phyloP scores from a whole-genome alignment of 2,888 invertebrate genomes.

The Idaea biselata region DNA sequence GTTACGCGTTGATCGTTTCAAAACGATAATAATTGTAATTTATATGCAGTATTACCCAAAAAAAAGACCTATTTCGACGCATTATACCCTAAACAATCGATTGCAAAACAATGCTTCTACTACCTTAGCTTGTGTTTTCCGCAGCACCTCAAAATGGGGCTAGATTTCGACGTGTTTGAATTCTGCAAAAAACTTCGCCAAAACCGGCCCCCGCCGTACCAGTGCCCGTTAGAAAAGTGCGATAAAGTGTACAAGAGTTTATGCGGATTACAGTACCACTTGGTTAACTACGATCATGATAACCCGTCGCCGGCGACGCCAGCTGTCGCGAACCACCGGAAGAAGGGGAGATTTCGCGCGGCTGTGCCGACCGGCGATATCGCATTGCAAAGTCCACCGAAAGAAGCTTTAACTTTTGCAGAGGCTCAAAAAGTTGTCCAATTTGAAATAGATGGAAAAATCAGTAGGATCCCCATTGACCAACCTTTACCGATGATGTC shows the following conservation, averaged over 20 bases:
- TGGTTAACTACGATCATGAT: constrained; percentile 92
- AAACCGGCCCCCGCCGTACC: constrained; percentile 91
- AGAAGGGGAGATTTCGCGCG: constrained; percentile 81
- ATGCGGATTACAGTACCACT: constrained; percentile 91
- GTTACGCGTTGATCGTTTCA: neutral
- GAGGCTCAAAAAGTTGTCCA: constrained; percentile 93
- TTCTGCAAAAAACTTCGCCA: constrained; percentile 91
- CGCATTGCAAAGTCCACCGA: constrained; percentile 74
- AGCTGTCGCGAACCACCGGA: constrained; percentile 81
- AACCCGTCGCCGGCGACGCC: constrained; percentile 85
- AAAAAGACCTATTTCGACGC: constrained; percentile 1
- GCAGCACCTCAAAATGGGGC: constrained; percentile 80
- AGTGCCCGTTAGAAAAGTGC: constrained; percentile 92
- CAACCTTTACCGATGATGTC: constrained; percentile 86
- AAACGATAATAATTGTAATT: neutral
- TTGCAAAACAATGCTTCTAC: constrained; percentile 6
- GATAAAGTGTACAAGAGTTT: constrained; percentile 92
- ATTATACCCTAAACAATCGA: neutral
- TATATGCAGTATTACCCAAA: neutral
- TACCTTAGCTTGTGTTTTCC: constrained; percentile 12
- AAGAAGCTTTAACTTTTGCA: constrained; percentile 89
- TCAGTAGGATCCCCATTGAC: constrained; percentile 83
- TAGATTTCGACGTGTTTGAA: constrained; percentile 92
- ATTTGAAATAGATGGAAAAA: constrained; percentile 91
- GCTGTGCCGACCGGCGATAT: constrained; percentile 81